These are phyloP conservation scores for Triplophysa tibetana DNA, from an alignment of 2,113 vertebrate genomes.

Conservation along the genomic window DNA sequence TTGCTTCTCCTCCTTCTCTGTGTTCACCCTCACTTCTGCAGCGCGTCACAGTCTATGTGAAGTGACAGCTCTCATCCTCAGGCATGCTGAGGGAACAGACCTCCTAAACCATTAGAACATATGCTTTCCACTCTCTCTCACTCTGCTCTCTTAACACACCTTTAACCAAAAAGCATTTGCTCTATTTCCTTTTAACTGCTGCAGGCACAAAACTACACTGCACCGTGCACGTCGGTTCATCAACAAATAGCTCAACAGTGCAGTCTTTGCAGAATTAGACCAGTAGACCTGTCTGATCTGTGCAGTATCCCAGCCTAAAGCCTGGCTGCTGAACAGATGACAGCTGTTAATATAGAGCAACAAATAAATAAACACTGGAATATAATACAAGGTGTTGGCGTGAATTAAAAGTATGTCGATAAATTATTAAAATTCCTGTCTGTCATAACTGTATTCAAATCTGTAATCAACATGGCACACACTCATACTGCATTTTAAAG, in stretches of 20 bases:
- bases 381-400: conserved; percentile 5
- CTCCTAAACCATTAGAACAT: conserved; percentile 72
- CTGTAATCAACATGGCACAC: no score
- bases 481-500: no score
- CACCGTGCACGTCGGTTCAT: conserved; percentile 67
- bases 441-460: no score
- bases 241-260: conserved; percentile 65
- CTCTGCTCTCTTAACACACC: conserved; percentile 50
- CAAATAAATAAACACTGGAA: background rate
- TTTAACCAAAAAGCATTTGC: conserved; percentile 85
- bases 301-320: background rate
- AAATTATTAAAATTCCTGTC: no score
- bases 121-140: conserved; percentile 64
- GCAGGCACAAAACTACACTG: conserved; percentile 73
- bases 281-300: conserved; percentile 19
- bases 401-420: background rate
- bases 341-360: background rate
- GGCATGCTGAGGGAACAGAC: conserved; percentile 84
- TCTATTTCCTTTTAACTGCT: conserved; percentile 85
- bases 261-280: conserved; percentile 77
- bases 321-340: background rate
- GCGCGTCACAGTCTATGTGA: conserved; percentile 86
- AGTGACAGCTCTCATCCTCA: conserved; percentile 90
- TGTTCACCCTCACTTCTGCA: conserved; percentile 69
- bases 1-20: conserved; percentile 22